These are phyloP conservation scores for Fopius arisanus DNA, from an alignment of 1,140 invertebrate species.

Conservation along the genomic window DNA sequence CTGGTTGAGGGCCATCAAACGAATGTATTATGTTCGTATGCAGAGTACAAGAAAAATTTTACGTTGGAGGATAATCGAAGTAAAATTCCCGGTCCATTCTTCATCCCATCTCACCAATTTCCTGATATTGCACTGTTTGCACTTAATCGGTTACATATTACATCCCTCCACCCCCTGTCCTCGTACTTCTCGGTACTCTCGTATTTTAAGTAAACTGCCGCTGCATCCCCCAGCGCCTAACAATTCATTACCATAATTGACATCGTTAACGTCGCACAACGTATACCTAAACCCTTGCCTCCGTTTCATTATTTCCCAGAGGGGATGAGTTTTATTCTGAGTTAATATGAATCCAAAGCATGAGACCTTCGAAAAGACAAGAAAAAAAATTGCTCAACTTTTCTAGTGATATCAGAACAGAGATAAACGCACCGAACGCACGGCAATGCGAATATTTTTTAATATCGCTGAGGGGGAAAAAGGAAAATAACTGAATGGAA, in stretches of 20 bases:
- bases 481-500: slow-evolving; percentile 15
- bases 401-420: not conserved
- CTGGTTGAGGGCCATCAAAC: not conserved
- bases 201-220: slow-evolving; percentile 41
- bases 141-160: slow-evolving; percentile 1
- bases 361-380: not conserved
- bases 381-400: not conserved
- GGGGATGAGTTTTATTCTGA: slow-evolving; percentile 14
- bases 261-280: slow-evolving; percentile 38
- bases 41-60: not conserved
- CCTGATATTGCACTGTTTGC: not conserved
- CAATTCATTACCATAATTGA: slow-evolving; percentile 43
- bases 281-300: slow-evolving; percentile 30
- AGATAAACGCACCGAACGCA: slow-evolving; percentile 21
- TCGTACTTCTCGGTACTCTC: slow-evolving; percentile 15
- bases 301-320: slow-evolving; percentile 22
- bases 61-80: no score
- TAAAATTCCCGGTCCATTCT: no score
- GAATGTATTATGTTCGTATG: not conserved
- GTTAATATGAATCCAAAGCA: slow-evolving; percentile 2
- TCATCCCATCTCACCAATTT: not conserved
- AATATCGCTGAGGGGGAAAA: slow-evolving; percentile 20
- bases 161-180: not conserved
- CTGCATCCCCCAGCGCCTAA: slow-evolving; percentile 38
- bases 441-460: slow-evolving; percentile 31